Conservation (phyloP, 2,797 vertebrate species). For the Pelodytes ibericus region DNA sequence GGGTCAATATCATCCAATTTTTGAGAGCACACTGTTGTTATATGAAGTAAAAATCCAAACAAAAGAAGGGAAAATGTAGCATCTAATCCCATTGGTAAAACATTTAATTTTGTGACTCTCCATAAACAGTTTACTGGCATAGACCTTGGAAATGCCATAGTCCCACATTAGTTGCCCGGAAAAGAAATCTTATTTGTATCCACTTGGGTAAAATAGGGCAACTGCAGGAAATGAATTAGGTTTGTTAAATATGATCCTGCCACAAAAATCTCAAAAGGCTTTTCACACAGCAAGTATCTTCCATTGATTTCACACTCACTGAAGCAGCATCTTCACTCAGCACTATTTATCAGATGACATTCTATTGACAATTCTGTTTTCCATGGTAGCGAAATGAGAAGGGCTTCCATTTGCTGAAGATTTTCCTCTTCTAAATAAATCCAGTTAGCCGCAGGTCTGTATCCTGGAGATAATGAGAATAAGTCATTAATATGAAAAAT, state of each 20-base stretch:
- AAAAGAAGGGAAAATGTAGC: constrained; percentile 72
- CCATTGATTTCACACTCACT: constrained; percentile 74
- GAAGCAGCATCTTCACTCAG: constrained; percentile 77
- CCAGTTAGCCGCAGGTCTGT: constrained; percentile 75
- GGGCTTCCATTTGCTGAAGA: constrained; percentile 73
- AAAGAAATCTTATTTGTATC: constrained; percentile 78
- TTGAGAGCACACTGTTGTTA: constrained; percentile 76
- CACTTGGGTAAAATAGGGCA: constrained; percentile 64
- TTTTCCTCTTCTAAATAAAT: constrained; percentile 78
- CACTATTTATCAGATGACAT: constrained; percentile 75
- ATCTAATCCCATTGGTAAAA: constrained; percentile 67
- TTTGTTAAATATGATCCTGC: constrained; percentile 70
- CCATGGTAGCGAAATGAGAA: constrained; percentile 74
- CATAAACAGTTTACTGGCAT: constrained; percentile 71
- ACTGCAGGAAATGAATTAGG: constrained; percentile 67
- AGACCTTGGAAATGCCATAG: constrained; percentile 81
- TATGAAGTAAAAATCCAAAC: constrained; percentile 80
- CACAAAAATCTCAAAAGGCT: constrained; percentile 70
- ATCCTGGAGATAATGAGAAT: constrained; percentile 85
- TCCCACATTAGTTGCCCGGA: constrained; percentile 74
- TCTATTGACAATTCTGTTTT: constrained; percentile 77
- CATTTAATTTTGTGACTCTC: constrained; percentile 65
- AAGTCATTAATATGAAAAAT: constrained; percentile 75
- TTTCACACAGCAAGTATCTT: constrained; percentile 75
- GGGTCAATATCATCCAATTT: constrained; percentile 94